phyloP scores from a whole-genome alignment of 1,140 invertebrate genomes.

The Argopecten irradians region DNA sequence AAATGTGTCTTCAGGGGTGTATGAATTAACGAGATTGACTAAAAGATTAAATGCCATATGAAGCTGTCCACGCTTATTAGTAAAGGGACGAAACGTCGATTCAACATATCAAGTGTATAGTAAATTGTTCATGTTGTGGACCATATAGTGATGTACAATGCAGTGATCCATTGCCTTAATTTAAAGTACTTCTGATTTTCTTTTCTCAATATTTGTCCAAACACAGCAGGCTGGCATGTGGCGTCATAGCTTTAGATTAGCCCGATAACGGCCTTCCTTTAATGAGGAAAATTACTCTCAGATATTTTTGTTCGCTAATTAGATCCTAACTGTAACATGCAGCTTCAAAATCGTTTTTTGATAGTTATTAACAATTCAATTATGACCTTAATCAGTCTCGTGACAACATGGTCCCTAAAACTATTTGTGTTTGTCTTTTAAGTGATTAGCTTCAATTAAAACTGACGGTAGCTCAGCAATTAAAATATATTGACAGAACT shows the following conservation, averaged over 20 bases:
- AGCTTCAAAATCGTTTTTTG: not conserved
- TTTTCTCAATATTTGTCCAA: not conserved
- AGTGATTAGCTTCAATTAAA: too few species aligned
- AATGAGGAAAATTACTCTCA: not conserved
- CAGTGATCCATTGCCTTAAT: not conserved
- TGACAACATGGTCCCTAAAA: not conserved
- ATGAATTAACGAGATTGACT: not conserved
- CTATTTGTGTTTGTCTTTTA: not conserved
- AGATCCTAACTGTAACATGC: not conserved
- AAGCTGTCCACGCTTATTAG: not conserved
- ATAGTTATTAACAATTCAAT: not conserved
- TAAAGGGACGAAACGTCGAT: not conserved
- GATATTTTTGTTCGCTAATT: not conserved
- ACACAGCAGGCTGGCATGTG: too few species aligned
- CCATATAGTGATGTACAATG: not conserved
- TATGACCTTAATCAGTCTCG: not conserved
- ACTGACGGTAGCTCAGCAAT: too few species aligned
- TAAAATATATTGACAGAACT: too few species aligned
- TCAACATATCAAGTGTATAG: not conserved
- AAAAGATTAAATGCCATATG: not conserved
- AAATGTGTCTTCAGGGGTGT: too few species aligned
- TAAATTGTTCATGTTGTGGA: not conserved
- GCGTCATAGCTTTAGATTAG: too few species aligned
- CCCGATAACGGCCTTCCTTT: not conserved
- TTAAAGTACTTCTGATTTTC: not conserved